Conservation (phyloP, 2,113 vertebrate genomes). For the Psilopogon haemacephalus region DNA sequence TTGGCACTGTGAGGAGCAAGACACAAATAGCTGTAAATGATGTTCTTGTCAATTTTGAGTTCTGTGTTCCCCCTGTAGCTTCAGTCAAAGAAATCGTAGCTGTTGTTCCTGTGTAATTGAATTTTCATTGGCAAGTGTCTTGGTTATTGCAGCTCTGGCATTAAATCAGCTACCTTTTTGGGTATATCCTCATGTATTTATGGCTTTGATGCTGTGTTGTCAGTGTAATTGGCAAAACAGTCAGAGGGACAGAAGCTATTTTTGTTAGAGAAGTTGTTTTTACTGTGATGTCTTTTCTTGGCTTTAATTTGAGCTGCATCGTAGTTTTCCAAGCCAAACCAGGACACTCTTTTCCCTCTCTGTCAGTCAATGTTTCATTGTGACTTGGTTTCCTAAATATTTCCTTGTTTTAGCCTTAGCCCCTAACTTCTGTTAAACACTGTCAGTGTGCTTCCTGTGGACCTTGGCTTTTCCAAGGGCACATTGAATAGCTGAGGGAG, state of each 20-base stretch:
- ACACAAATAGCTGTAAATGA: background rate
- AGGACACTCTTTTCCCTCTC: background rate
- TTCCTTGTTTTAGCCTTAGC: background rate
- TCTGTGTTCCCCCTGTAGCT: background rate
- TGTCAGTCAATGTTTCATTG: background rate
- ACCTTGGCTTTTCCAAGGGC: background rate
- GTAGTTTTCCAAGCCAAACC: background rate
- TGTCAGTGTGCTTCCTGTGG: rapidly evolving
- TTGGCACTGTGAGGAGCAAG: background rate
- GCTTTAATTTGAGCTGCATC: background rate
- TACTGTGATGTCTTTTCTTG: background rate
- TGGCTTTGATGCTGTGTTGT: background rate
- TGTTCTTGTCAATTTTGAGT: background rate
- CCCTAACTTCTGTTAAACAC: background rate
- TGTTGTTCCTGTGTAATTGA: background rate
- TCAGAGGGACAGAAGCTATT: background rate
- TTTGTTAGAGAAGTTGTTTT: background rate
- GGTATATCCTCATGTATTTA: background rate
- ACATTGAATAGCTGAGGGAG: background rate
- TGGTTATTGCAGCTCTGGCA: background rate
- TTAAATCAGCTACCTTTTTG: background rate
- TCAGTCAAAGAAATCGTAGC: background rate
- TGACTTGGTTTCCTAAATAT: background rate
- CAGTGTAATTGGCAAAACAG: background rate
- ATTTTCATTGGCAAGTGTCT: background rate